phyloP scores from a whole-genome alignment of 2,113 vertebrate genomes.

The Vidua macroura region DNA sequence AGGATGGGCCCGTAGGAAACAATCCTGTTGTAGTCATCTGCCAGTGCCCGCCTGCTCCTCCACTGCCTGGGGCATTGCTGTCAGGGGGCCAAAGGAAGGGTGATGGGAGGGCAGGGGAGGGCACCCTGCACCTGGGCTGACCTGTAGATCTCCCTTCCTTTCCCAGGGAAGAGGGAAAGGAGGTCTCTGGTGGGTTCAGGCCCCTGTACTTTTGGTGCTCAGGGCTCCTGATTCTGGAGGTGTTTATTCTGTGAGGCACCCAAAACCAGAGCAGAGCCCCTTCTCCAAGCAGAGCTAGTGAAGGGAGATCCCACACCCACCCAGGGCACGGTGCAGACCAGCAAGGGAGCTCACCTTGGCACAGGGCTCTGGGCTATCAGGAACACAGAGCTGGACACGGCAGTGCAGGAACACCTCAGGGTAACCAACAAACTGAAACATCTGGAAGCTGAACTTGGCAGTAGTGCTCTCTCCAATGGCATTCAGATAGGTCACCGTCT shows the following conservation, averaged over 20 bases:
- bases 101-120: neutral
- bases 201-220: neutral
- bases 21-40: constrained; percentile 41
- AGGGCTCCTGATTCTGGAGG: neutral
- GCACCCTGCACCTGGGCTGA: accelerated
- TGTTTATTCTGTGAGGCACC: neutral
- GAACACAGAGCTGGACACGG: constrained; percentile 55
- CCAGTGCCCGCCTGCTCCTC: neutral
- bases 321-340: accelerated
- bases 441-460: constrained; percentile 70
- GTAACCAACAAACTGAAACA: constrained; percentile 65
- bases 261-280: neutral
- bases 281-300: neutral
- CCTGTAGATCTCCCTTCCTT: neutral
- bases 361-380: neutral
- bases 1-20: constrained; percentile 64
- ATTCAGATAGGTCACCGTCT: constrained; percentile 37
- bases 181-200: neutral
- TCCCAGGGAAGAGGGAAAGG: neutral
- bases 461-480: constrained; percentile 19
- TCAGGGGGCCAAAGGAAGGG: neutral
- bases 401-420: constrained; percentile 64
- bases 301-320: neutral
- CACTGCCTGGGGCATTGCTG: constrained; percentile 37
- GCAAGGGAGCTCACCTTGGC: neutral